Evolutionary conservation across 2,888 invertebrate species (phyloP).

Genomic region (Diogma glabrata): DNA sequence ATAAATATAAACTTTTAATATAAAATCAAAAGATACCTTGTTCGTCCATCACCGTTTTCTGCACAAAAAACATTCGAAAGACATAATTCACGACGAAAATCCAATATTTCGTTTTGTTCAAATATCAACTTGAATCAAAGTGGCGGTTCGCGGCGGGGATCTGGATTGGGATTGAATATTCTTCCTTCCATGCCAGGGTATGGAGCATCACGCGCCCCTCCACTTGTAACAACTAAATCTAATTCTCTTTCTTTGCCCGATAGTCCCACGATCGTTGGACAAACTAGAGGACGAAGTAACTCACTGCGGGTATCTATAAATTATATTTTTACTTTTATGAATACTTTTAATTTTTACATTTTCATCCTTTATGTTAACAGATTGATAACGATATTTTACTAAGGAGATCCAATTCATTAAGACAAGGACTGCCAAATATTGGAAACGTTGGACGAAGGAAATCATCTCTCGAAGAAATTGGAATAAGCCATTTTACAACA

Average conservation of each 20-base stretch:
- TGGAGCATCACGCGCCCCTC: constrained; percentile 54
- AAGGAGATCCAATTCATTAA: constrained; percentile 69
- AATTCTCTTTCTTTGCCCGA: constrained; percentile 83
- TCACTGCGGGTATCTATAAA: constrained; percentile 74
- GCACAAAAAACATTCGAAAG: constrained; percentile 90
- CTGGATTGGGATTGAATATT: constrained; percentile 46
- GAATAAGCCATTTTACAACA: constrained; percentile 67
- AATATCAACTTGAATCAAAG: constrained; percentile 58
- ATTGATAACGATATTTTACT: constrained; percentile 70
- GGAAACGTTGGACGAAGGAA: constrained; percentile 51
- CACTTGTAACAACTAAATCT: constrained; percentile 71
- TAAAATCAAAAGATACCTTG: constrained; percentile 58
- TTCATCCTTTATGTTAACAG: constrained; percentile 21
- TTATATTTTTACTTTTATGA: not conserved
- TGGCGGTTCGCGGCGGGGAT: constrained; percentile 43
- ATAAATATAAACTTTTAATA: not conserved
- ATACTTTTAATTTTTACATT: not conserved
- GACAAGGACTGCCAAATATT: constrained; percentile 64
- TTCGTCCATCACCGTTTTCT: constrained; percentile 89
- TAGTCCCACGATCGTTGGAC: constrained; percentile 71
- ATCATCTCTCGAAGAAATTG: constrained; percentile 77
- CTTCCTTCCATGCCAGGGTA: constrained; percentile 42
- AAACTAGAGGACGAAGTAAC: constrained; percentile 71
- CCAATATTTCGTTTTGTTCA: constrained; percentile 83
- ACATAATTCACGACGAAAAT: constrained; percentile 81